phyloP scores from a whole-genome alignment of 1,140 invertebrate genomes.

The Trissolcus basalis region DNA sequence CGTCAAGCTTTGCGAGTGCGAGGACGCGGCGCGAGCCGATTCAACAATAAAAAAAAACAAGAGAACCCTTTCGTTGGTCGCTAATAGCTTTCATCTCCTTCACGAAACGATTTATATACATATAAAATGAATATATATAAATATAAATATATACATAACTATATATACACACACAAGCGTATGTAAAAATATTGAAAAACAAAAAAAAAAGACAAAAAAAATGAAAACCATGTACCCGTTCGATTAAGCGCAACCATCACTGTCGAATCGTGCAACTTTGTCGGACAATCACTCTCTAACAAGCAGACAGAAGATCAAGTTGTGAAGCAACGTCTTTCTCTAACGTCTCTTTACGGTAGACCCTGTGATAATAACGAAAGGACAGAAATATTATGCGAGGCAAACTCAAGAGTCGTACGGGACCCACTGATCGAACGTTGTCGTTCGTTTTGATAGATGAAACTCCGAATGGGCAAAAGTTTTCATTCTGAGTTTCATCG shows the following conservation, averaged over 20 bases:
- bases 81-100: constrained; percentile 44
- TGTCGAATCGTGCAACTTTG: constrained; percentile 49
- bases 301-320: constrained; percentile 36
- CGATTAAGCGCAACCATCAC: constrained; percentile 46
- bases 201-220: constrained; percentile 18
- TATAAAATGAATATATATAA: constrained; percentile 19
- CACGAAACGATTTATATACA: constrained; percentile 34
- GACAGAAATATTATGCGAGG: constrained; percentile 2
- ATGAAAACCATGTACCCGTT: constrained; percentile 34
- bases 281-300: constrained; percentile 56
- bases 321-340: constrained; percentile 48
- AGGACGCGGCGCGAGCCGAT: constrained; percentile 5
- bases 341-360: constrained; percentile 52
- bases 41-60: neutral
- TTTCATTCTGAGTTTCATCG: neutral
- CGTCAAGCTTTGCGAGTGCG: constrained; percentile 46
- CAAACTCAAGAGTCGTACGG: constrained; percentile 1
- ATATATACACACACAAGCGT: constrained; percentile 27
- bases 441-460: constrained; percentile 2
- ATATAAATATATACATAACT: constrained; percentile 29
- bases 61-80: constrained; percentile 22
- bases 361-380: constrained; percentile 45
- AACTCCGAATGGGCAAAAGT: neutral
- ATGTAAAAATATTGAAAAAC: constrained; percentile 24
- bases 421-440: constrained; percentile 5